These are phyloP conservation scores for Sylvia atricapilla DNA, from an alignment of 2,113 vertebrate species.

Conservation along the genomic window DNA sequence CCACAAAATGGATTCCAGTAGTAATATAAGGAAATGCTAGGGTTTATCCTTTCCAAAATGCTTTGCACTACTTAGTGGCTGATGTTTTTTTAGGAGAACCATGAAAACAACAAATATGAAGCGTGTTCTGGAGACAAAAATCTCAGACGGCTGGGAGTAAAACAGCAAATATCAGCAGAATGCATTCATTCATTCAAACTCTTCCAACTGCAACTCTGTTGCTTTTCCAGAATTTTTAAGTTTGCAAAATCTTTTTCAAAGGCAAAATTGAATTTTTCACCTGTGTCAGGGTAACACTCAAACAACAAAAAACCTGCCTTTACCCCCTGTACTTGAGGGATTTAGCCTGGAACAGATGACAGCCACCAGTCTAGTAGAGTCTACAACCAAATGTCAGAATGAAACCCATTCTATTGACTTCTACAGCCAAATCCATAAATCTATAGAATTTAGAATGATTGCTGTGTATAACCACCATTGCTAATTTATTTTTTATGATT, in stretches of 20 bases:
- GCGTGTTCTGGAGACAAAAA: not conserved
- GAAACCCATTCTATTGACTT: not conserved
- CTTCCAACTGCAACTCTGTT: not conserved
- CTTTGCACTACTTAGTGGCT: not conserved
- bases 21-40: not conserved
- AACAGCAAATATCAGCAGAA: not conserved
- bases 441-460: not conserved
- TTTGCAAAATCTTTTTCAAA: not conserved
- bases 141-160: not conserved
- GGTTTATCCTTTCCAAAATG: not conserved
- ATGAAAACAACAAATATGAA: not conserved
- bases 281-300: not conserved
- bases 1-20: not conserved
- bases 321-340: not conserved
- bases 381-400: not conserved
- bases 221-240: not conserved
- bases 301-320: not conserved
- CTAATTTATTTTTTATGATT: not conserved
- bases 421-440: not conserved
- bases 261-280: not conserved
- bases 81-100: not conserved
- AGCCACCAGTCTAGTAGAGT: not conserved
- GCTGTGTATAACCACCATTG: not conserved
- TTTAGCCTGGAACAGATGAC: not conserved
- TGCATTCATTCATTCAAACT: not conserved